Evolutionary conservation across 2,797 vertebrate genomes (phyloP).

Genomic region (Moxostoma hubbsi): DNA sequence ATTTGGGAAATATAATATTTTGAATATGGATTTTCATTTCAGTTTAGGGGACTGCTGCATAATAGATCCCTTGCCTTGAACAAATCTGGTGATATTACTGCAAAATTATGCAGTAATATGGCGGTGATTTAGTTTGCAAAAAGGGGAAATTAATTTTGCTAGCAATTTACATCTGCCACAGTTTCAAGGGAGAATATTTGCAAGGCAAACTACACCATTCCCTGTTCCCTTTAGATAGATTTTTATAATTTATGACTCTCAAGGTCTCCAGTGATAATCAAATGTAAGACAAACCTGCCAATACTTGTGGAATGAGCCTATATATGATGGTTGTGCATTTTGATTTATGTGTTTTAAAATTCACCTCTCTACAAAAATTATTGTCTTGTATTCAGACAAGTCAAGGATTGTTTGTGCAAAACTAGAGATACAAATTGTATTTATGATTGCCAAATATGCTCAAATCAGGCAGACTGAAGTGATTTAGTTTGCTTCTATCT

Average conservation of each 20-base stretch:
- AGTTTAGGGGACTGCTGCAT: background rate
- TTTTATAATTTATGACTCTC: slow-evolving; percentile 14
- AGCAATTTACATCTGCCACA: slow-evolving; percentile 39
- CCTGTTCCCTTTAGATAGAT: background rate
- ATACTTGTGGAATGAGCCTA: slow-evolving; percentile 36
- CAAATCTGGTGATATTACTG: too few species aligned
- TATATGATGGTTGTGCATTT: background rate
- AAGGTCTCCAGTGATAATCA: slow-evolving; percentile 36
- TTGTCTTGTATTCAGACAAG: slow-evolving; percentile 4
- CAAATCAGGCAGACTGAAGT: background rate
- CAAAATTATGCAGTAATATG: too few species aligned
- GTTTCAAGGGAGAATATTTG: slow-evolving; percentile 42
- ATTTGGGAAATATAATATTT: slow-evolving; percentile 27
- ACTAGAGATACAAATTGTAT: slow-evolving; percentile 13
- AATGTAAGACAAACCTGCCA: slow-evolving; percentile 24
- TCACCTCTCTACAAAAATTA: slow-evolving; percentile 14
- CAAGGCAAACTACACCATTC: slow-evolving; percentile 32
- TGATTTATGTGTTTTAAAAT: slow-evolving; percentile 36
- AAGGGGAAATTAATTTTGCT: slow-evolving; percentile 46
- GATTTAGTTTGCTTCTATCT: background rate
- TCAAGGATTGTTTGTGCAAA: slow-evolving; percentile 7
- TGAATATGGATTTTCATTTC: slow-evolving; percentile 37
- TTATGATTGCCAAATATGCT: background rate
- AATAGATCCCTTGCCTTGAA: too few species aligned
- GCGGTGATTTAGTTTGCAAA: background rate